phyloP scores from a whole-genome alignment of 2,113 vertebrate genomes.

The Petrocephalus zakoni region DNA sequence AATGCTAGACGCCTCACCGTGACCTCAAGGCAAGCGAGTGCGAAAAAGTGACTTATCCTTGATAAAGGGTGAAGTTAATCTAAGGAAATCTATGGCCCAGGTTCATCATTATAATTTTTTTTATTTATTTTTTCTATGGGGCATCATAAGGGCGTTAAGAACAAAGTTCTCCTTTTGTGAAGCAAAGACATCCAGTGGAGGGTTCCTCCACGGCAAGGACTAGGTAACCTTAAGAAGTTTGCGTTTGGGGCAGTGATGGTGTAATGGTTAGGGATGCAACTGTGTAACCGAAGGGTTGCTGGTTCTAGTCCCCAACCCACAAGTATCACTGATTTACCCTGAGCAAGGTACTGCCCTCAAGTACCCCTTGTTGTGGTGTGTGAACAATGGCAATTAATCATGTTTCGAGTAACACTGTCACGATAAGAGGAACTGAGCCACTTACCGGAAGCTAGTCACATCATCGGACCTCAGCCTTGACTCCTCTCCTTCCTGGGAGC shows the following conservation, averaged over 20 bases:
- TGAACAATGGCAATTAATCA: no score
- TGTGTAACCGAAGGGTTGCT: no score
- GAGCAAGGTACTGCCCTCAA: no score
- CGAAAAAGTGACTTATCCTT: neutral
- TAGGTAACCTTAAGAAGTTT: neutral
- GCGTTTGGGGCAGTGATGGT: no score
- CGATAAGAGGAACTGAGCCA: neutral
- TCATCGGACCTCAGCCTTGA: neutral
- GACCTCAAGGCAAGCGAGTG: neutral
- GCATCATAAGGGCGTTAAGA: neutral
- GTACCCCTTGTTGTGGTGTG: no score
- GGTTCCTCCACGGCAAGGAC: neutral
- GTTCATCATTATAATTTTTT: neutral
- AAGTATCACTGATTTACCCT: no score
- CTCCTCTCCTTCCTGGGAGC: neutral
- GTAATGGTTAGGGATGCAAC: no score
- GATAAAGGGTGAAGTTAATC: slow-evolving; percentile 7
- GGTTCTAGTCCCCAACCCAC: no score
- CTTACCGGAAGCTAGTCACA: neutral
- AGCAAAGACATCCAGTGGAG: neutral
- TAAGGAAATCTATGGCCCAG: neutral
- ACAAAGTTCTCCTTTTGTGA: neutral
- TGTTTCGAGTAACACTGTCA: neutral
- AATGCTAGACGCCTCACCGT: neutral
- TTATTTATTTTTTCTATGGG: neutral